Evolutionary conservation across 1,140 invertebrate genomes (phyloP).

Genomic region (Spodoptera litura): DNA sequence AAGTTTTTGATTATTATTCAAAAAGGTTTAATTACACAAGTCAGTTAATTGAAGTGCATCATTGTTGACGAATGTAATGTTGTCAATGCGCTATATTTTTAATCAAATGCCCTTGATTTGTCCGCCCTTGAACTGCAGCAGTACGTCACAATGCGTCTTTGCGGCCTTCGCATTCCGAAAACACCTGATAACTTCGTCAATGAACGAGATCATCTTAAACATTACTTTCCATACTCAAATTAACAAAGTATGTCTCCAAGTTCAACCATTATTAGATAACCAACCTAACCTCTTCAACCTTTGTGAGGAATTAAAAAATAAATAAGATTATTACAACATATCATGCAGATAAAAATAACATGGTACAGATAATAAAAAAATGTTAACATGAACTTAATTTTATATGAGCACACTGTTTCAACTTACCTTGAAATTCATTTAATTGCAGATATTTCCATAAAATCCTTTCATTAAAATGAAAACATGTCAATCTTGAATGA

Average conservation of each 20-base stretch:
- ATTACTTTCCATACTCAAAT: slow-evolving; percentile 11
- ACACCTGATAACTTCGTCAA: slow-evolving; percentile 23
- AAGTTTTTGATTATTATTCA: slow-evolving; percentile 80
- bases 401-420: background rate
- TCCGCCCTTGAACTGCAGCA: slow-evolving; percentile 76
- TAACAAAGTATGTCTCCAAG: slow-evolving; percentile 11
- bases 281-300: slow-evolving; percentile 78
- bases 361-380: too few relatives aligned
- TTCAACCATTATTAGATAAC: slow-evolving; percentile 72
- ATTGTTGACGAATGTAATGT: slow-evolving; percentile 43
- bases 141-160: slow-evolving; percentile 58
- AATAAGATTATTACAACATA: slow-evolving; percentile 33
- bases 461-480: slow-evolving; percentile 10
- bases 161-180: slow-evolving; percentile 20
- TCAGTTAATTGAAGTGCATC: slow-evolving; percentile 6
- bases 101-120: slow-evolving; percentile 72
- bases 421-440: slow-evolving; percentile 40
- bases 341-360: slow-evolving; percentile 16
- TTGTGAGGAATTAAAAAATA: slow-evolving; percentile 48
- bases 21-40: slow-evolving; percentile 45
- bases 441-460: slow-evolving; percentile 3
- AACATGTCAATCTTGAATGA: slow-evolving; percentile 60
- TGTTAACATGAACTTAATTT: too few relatives aligned
- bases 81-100: slow-evolving; percentile 54
- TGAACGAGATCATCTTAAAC: slow-evolving; percentile 10